A percentile compares a stretch with the other conserved stretches of the same genome.
These are phyloP conservation scores for Colostygia pectinataria DNA, from an alignment of 2,888 invertebrate genomes.

Conservation along the genomic window DNA sequence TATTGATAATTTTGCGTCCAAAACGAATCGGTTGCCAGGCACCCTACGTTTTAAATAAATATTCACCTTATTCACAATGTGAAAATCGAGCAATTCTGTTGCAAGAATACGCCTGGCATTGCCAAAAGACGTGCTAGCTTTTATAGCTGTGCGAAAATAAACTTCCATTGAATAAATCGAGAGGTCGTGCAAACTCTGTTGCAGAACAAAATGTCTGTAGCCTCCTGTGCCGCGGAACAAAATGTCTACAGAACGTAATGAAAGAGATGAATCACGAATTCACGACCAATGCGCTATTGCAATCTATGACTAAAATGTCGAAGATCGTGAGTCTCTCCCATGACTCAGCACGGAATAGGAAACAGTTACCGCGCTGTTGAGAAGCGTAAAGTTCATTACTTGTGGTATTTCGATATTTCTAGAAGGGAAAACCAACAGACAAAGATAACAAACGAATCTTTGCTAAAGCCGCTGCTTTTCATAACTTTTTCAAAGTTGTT, in stretches of 20 bases:
- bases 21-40: too few relatives aligned
- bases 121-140: too few relatives aligned
- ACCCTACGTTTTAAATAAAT: too few relatives aligned
- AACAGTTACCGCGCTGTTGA: conserved; percentile 2
- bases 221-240: background rate
- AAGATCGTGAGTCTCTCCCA: conserved; percentile 14
- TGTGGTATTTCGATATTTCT: conserved; percentile 16
- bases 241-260: background rate
- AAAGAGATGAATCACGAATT: conserved; percentile 13
- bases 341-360: background rate
- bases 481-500: too few relatives aligned
- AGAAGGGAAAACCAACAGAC: too few relatives aligned
- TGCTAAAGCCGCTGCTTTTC: too few relatives aligned
- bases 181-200: background rate
- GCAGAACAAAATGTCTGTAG: background rate
- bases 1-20: background rate
- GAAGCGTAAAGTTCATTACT: conserved; percentile 12
- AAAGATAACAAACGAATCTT: too few relatives aligned
- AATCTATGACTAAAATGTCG: conserved; percentile 13
- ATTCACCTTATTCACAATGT: too few relatives aligned
- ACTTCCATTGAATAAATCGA: too few relatives aligned
- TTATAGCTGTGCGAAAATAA: too few relatives aligned
- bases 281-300: conserved; percentile 8
- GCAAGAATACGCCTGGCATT: too few relatives aligned
- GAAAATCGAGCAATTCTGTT: too few relatives aligned